A percentile compares a stretch with the other conserved stretches of the same genome.
Evolutionary conservation across 2,888 invertebrate species (phyloP).

Genomic region (Seira sanloemensis): DNA sequence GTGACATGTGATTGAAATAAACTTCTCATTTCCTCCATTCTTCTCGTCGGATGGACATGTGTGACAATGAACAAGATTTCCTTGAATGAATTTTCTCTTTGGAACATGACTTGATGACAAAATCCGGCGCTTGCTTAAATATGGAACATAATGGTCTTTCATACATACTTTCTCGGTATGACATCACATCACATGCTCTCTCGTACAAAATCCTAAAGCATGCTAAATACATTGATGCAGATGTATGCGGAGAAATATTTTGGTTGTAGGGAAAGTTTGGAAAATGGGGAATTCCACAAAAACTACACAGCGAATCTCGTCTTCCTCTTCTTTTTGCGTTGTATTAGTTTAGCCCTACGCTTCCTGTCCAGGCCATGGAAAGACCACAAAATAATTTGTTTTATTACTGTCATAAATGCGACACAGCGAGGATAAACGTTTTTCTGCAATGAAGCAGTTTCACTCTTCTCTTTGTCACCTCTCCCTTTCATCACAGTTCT

Average conservation of each 20-base stretch:
- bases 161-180: too few relatives aligned
- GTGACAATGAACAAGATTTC: too few relatives aligned
- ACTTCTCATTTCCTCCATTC: too few relatives aligned
- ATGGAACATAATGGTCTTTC: too few relatives aligned
- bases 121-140: too few relatives aligned
- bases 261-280: neutral
- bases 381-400: constrained; percentile 23
- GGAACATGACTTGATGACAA: too few relatives aligned
- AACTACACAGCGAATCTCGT: neutral
- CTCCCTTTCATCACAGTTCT: neutral
- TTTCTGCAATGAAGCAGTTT: constrained; percentile 37
- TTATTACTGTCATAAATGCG: constrained; percentile 31
- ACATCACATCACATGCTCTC: too few relatives aligned
- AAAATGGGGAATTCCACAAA: neutral
- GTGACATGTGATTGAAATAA: too few relatives aligned
- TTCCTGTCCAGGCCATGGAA: neutral
- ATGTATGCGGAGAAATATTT: neutral
- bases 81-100: too few relatives aligned
- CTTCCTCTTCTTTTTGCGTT: neutral
- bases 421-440: constrained; percentile 36
- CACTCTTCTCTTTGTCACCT: neutral
- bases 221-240: neutral
- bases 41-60: too few relatives aligned
- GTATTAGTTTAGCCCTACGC: neutral
- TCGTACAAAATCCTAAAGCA: too few relatives aligned